Evolutionary conservation across 2,113 vertebrate species (phyloP).

Genomic region (Oryzias woworae): DNA sequence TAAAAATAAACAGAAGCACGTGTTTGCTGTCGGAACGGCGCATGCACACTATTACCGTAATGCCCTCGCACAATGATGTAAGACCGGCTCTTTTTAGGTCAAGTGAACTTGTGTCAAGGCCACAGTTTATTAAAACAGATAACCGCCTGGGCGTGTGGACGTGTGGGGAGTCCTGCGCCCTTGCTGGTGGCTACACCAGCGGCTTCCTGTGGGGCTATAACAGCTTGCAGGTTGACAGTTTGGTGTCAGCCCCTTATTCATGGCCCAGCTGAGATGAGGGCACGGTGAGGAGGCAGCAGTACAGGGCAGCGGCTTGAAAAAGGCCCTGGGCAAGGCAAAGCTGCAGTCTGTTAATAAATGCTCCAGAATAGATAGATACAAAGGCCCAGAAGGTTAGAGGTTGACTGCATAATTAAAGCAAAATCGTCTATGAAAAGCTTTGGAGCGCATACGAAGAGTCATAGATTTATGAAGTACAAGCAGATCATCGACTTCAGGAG

Average conservation of each 20-base stretch:
- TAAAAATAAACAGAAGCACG: conserved; percentile 71
- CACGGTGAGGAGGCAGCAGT: conserved; percentile 25
- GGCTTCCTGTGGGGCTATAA: conserved; percentile 57
- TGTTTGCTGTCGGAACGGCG: conserved; percentile 32
- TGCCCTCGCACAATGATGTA: conserved; percentile 17
- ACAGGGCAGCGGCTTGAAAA: conserved; percentile 38
- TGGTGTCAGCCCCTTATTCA: conserved; percentile 79
- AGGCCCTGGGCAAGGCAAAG: conserved; percentile 25
- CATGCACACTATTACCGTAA: conserved; percentile 18
- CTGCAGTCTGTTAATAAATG: conserved; percentile 1
- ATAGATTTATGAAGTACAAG: background rate
- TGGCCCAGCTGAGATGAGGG: conserved; percentile 64
- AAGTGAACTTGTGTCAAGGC: conserved; percentile 32
- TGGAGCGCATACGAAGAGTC: background rate
- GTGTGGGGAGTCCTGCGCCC: background rate
- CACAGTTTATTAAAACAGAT: conserved; percentile 45
- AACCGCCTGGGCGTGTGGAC: conserved; percentile 18
- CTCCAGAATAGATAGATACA: background rate
- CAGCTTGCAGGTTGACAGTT: conserved; percentile 76
- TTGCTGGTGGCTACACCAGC: conserved; percentile 44
- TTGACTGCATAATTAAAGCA: conserved; percentile 4
- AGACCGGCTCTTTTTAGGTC: conserved; percentile 9
- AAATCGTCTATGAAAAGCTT: background rate
- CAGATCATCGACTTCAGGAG: background rate
- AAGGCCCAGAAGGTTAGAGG: background rate